Conservation (phyloP, 2,888 invertebrate species). For the Cantharis rustica region DNA sequence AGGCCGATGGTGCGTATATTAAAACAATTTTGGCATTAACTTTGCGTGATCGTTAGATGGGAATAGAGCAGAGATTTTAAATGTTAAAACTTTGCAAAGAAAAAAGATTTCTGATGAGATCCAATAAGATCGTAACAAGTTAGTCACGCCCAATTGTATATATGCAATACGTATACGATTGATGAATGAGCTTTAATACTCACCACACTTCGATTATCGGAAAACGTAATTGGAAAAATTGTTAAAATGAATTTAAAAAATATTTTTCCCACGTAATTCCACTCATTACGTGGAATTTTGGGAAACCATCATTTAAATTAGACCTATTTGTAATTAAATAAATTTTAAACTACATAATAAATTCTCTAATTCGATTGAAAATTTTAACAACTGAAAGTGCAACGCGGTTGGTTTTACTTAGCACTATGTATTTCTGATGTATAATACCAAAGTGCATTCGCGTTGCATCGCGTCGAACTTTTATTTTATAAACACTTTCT, state of each 20-base stretch:
- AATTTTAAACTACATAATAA: background rate
- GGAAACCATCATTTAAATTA: background rate
- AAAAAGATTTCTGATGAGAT: too few species aligned
- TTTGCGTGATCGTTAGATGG: too few species aligned
- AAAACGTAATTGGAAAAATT: background rate
- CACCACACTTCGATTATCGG: too few species aligned
- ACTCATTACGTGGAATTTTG: background rate
- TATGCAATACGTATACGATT: too few species aligned
- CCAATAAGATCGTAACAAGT: too few species aligned
- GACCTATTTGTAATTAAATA: background rate
- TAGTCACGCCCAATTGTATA: too few species aligned
- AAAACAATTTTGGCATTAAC: too few species aligned
- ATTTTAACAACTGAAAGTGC: background rate
- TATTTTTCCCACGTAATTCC: background rate
- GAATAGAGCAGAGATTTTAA: too few species aligned
- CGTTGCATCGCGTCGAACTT: slow-evolving; percentile 39
- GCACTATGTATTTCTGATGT: background rate
- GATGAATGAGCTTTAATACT: too few species aligned
- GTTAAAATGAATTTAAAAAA: background rate
- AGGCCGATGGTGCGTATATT: background rate
- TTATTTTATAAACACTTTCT: slow-evolving; percentile 39
- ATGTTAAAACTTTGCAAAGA: too few species aligned
- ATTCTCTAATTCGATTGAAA: background rate
- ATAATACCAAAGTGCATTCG: background rate
- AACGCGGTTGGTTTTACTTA: background rate